Base-by-base conservation (phyloP, 2,113 vertebrate genomes). In the Myanophis thanlyinensis region DNA sequence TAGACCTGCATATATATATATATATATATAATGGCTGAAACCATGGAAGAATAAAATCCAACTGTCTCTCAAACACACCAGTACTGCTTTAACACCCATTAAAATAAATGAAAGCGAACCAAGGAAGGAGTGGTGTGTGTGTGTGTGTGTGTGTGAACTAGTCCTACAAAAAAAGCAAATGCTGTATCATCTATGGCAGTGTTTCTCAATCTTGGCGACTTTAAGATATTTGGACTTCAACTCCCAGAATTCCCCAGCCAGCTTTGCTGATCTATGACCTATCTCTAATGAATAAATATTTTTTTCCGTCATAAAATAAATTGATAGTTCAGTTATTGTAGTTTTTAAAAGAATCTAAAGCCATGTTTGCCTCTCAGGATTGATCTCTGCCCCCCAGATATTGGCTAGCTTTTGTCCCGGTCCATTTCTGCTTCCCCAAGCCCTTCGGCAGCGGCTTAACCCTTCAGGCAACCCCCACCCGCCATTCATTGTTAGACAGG, bases 181-280 rank as follows among this genome's bases (percentile, higher is more conserved):
- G 92, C 80, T 89, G 92, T 89, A n/a, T 92, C 88, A 92, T 20
- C 54, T n/a, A 13, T 47, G 49, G 27, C n/a, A n/a, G n/a, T n/a
- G n/a, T n/a, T n/a, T n/a, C n/a, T n/a, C n/a, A n/a, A n/a, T n/a
- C n/a, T n/a, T n/a, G n/a, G n/a, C n/a, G n/a, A n/a, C n/a, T n/a
- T n/a, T n/a, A n/a, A n/a, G n/a, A n/a, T n/a, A n/a, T n/a, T n/a
- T n/a, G n/a, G n/a, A n/a, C n/a, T n/a, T n/a, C n/a, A n/a, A n/a
- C n/a, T n/a, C n/a, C n/a, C n/a, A n/a, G n/a, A n/a, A n/a, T n/a
- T n/a, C n/a, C n/a, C n/a, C n/a, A n/a, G n/a, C n/a, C n/a, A n/a
- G n/a, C n/a, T n/a, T n/a, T n/a, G n/a, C n/a, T n/a, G n/a, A 92
- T 20, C 54, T n/a, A 13, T 47, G 49, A 20, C 30, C 40, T 46